Conservation (phyloP, 2,888 invertebrate species). For the Morinoia aosen region DNA sequence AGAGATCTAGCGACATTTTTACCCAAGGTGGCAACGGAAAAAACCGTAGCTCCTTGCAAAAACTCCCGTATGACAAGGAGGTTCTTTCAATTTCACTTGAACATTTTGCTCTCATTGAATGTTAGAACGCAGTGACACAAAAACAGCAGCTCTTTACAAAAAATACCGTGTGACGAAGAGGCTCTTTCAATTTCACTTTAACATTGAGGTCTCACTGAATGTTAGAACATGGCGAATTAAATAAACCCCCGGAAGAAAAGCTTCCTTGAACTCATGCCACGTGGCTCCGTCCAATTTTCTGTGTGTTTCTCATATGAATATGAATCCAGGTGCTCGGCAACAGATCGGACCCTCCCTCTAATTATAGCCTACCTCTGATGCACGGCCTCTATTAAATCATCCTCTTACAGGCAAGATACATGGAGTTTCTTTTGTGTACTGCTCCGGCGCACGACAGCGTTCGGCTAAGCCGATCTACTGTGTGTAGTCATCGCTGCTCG, state of each 20-base stretch:
- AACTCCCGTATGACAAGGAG: too few species aligned
- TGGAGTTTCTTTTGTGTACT: not conserved
- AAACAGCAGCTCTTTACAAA: not conserved
- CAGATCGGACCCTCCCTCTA: conserved; percentile 4
- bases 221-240: not conserved
- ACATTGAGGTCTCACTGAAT: not conserved
- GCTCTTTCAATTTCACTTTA: not conserved
- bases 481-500: not conserved
- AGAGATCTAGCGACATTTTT: not conserved
- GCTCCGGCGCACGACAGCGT: not conserved
- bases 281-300: not conserved
- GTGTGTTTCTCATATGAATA: conserved; percentile 10
- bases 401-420: conserved; percentile 1
- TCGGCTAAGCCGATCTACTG: not conserved
- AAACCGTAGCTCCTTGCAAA: not conserved
- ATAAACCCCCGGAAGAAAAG: not conserved
- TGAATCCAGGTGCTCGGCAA: conserved; percentile 3
- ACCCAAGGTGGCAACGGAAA: not conserved
- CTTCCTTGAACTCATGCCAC: not conserved
- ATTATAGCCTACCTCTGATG: not conserved
- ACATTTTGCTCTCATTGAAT: not conserved
- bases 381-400: conserved; percentile 17
- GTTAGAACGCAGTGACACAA: not conserved
- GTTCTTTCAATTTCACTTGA: not conserved
- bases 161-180: too few species aligned